Evolutionary conservation across 2,888 invertebrate species (phyloP), one percentile per base, ranked within the genome.

Genomic region (Caenorhabditis sp.): DNA sequence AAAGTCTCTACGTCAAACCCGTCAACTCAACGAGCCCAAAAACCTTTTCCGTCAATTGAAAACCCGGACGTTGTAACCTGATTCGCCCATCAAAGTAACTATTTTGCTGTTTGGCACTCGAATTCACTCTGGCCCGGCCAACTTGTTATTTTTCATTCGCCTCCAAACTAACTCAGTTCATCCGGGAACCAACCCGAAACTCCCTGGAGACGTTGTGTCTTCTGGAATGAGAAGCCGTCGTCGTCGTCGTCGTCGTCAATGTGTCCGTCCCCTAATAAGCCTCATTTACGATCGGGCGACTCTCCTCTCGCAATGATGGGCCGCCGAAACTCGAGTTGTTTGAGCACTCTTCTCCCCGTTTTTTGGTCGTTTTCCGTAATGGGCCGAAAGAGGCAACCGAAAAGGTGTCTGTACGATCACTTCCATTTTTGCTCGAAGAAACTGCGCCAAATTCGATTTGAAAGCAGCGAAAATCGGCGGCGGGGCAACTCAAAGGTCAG

Each of bases 261-360:
- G 65, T 65, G 65, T 56, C 55, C 56, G 56, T 37, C 59, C 59
- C 68, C 68, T 70, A 70, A 70, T 70, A 70, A 70, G 68, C 56
- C 59, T 70, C 68, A 70, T 70, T 70, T 70, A 70, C 68, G 68
- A 70, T 68, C 68, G 68, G 53, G 45, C 30, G 26, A 24, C 45
- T 32, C 30, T 32, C 52, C 32, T 62, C 37, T 63, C 45, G 24
- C 45, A 39, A 58, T 46, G 65, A 65, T 53, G 65, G 45, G 53
- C 41, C 26, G 13, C 30, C 27, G 37, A 53, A 66, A 46, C 66
- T 66, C 39, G 27, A 46, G 32, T 52, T 50, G 30, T 63, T 37
- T 55, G 35, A 35, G 50, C 66, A 48, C 58, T 48, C 56, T 48
- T 46, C 35, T 53, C 37, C 27, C 45, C 58, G 58, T 58, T 68